A percentile compares a stretch with the other conserved stretches of the same genome.
Evolutionary conservation across 2,888 invertebrate genomes (phyloP).

Genomic region (Schrankia costaestrigalis): DNA sequence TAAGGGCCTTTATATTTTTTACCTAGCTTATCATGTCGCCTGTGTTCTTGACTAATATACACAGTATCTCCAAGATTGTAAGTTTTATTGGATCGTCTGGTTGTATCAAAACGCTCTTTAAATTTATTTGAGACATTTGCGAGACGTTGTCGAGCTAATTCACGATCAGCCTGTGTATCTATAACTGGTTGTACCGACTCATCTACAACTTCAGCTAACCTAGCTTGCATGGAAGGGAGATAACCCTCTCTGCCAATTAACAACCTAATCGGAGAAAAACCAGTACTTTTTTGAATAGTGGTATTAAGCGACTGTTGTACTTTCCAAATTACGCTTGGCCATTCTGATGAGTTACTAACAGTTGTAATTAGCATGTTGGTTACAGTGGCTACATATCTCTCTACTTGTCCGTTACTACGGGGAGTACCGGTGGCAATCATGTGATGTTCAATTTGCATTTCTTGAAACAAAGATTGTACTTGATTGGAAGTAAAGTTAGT

Average conservation of each 20-base stretch:
- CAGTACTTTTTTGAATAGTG: conserved; percentile 27
- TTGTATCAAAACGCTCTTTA: conserved; percentile 3
- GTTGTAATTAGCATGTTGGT: conserved; percentile 17
- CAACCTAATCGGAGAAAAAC: conserved; percentile 23
- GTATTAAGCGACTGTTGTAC: conserved; percentile 30
- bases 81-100: background rate
- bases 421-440: conserved; percentile 24
- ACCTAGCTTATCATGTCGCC: too few relatives aligned
- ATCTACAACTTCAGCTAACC: conserved; percentile 1
- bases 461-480: conserved; percentile 9
- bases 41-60: conserved; percentile 26
- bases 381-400: conserved; percentile 21
- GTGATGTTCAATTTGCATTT: conserved; percentile 17
- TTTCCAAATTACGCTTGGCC: conserved; percentile 23
- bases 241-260: conserved; percentile 4
- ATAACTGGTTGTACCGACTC: background rate
- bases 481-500: conserved; percentile 19
- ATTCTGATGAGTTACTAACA: conserved; percentile 17
- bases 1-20: conserved; percentile 23
- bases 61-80: conserved; percentile 17
- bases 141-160: background rate
- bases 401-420: conserved; percentile 18
- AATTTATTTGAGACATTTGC: background rate
- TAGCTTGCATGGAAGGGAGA: conserved; percentile 4
- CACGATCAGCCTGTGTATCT: conserved; percentile 2